Evolutionary conservation across 2,888 invertebrate species (phyloP), one percentile per base, ranked within the genome.

Genomic region (Diploptera punctata): DNA sequence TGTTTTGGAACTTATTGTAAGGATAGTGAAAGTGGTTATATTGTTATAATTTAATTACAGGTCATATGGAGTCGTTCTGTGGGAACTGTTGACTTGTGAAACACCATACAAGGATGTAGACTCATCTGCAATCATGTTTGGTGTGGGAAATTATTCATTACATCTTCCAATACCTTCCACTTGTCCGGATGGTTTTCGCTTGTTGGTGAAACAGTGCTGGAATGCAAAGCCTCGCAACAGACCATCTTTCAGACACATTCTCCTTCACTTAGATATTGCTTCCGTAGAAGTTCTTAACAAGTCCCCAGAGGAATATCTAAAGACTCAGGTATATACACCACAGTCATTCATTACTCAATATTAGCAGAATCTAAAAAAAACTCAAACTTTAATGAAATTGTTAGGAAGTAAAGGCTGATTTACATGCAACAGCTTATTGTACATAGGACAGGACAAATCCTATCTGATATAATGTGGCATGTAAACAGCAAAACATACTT

Each of bases 81-180:
- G 99, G 99, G 99, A 99, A 83, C 86, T 99, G 79, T 84, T 99
- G 68, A 99, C 98, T 0, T 94, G 97, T 80, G 97, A 94, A 85
- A 91, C 93, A 75, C 97, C 97, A 0, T 97, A 96, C 83, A 93
- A 94, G 81, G 95, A 95, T 80, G 93, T 99, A 71, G 98, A 98
- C 82, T 94, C 95, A 0, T 96, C 96, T 43, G 97, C 99, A 61
- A 96, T 99, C 70, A 98, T 99, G 86, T 99, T 95, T 92, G 98
- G 98, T 3, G 98, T 99, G 0, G 99, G 99, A 1, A 96, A 93
- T 75, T 95, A 97, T 82, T 94, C 95, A 49, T 88, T 99, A 1
- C 91, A 92, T 75, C 88, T 99, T 62, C 98, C 98, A 0, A 93
- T 99, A 70, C 99, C 99, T 0, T 86, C 90, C 18, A 92, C 94